phyloP scores from a whole-genome alignment of 2,888 invertebrate species.

The Panopea generosa region DNA sequence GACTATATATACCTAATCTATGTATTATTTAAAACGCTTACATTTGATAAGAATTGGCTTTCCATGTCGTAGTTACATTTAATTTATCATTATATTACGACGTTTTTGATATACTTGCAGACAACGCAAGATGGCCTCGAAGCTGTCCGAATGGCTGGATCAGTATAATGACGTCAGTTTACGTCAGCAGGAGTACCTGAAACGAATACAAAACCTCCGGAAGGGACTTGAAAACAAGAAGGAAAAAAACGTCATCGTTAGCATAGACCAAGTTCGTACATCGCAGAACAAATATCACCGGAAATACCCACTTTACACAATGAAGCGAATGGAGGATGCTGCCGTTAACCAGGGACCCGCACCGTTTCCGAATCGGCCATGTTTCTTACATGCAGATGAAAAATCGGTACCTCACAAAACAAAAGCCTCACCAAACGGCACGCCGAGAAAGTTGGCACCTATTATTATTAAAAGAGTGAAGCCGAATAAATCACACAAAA shows the following conservation, averaged over 20 bases:
- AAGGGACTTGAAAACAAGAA: conserved; percentile 61
- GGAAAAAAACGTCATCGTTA: conserved; percentile 57
- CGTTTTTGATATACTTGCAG: conserved; percentile 53
- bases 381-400: conserved; percentile 52
- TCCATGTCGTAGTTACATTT: no score
- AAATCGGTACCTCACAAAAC: conserved; percentile 30
- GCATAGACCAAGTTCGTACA: conserved; percentile 59
- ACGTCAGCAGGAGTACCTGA: conserved; percentile 69
- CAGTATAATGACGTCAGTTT: conserved; percentile 70
- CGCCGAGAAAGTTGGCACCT: conserved; percentile 67
- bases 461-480: conserved; percentile 57
- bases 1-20: no score
- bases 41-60: no score
- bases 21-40: no score
- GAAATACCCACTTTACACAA: conserved; percentile 56
- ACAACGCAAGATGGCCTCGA: conserved; percentile 57
- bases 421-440: conserved; percentile 52
- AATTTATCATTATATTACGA: no score
- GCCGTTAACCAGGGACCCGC: conserved; percentile 57
- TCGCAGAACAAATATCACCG: conserved; percentile 35
- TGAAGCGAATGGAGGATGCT: conserved; percentile 53
- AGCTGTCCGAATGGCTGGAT: conserved; percentile 69
- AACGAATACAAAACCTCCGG: conserved; percentile 66
- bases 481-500: conserved; percentile 21
- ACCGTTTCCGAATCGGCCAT: conserved; percentile 64